phyloP scores from a whole-genome alignment of 92 coral and sea anemone species.

The Porites divaricata region DNA sequence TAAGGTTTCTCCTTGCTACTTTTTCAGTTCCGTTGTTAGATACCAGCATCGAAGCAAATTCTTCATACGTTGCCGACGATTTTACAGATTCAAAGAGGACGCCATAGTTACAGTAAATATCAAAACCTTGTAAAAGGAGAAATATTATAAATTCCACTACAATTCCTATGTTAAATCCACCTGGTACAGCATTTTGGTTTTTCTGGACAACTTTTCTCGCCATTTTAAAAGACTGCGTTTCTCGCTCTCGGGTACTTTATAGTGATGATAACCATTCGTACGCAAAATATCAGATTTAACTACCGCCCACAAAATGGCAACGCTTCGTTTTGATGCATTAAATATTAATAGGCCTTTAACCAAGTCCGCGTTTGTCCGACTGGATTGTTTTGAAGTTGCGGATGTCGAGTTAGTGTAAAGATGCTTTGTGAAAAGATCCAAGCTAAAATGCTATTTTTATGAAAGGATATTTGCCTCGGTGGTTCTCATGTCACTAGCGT shows the following conservation, averaged over 20 bases:
- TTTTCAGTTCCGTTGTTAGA: slow-evolving; percentile 43
- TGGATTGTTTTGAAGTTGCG: slow-evolving; percentile 13
- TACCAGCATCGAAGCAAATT: slow-evolving; percentile 34
- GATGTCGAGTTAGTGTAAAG: neutral
- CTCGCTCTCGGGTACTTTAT: neutral
- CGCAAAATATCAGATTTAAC: neutral
- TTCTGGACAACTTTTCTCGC: slow-evolving; percentile 63
- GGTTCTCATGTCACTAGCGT: neutral
- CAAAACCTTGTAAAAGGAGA: slow-evolving; percentile 88
- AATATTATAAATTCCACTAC: slow-evolving; percentile 85
- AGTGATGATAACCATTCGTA: neutral
- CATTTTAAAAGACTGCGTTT: slow-evolving; percentile 38
- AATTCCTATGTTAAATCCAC: slow-evolving; percentile 86
- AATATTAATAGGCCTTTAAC: slow-evolving; percentile 13
- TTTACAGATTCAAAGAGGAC: slow-evolving; percentile 71
- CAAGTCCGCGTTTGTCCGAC: neutral
- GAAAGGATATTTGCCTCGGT: no score
- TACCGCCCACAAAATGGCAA: slow-evolving; percentile 29
- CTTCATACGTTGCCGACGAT: slow-evolving; percentile 56
- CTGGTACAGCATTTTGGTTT: slow-evolving; percentile 74
- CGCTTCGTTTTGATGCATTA: slow-evolving; percentile 25
- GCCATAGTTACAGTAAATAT: slow-evolving; percentile 71
- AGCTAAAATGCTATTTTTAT: neutral
- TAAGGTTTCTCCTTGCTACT: slow-evolving; percentile 35
- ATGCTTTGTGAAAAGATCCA: neutral